Evolutionary conservation across 2,888 invertebrate species (phyloP).

Genomic region (Cheilosia vulpina): DNA sequence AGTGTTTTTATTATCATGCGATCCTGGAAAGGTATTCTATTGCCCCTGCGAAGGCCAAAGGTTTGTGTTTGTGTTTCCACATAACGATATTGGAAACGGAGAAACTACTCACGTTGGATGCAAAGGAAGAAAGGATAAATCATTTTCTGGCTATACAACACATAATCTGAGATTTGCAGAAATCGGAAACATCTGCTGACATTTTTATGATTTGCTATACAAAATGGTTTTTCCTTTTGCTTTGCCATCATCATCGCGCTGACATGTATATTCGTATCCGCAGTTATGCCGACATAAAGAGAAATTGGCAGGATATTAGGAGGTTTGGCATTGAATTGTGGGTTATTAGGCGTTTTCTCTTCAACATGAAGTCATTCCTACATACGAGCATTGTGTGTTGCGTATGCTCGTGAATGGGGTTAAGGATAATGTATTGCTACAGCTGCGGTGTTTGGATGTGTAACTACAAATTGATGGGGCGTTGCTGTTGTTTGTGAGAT

Average conservation of each 20-base stretch:
- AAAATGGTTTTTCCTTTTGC: conserved; percentile 22
- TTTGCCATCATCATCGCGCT: conserved; percentile 6
- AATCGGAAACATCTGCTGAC: conserved; percentile 62
- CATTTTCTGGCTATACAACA: conserved; percentile 21
- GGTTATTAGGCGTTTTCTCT: conserved; percentile 29
- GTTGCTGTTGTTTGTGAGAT: conserved; percentile 17
- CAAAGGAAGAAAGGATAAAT: conserved; percentile 47
- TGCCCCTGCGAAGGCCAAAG: neutral
- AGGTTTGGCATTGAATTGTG: conserved; percentile 33
- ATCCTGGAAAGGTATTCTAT: conserved; percentile 1
- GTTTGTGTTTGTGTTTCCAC: neutral
- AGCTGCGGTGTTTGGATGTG: conserved; percentile 15
- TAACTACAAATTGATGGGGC: conserved; percentile 15
- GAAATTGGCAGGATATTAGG: conserved; percentile 50
- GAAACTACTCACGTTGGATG: conserved; percentile 28
- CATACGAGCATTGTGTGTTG: neutral
- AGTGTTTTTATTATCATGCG: conserved; percentile 20
- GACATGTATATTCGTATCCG: neutral
- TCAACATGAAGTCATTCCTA: neutral
- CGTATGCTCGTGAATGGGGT: conserved; percentile 18
- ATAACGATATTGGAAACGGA: conserved; percentile 40
- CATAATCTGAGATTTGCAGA: conserved; percentile 43
- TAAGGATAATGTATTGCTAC: conserved; percentile 28
- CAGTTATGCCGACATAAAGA: conserved; percentile 3
- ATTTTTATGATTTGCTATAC: conserved; percentile 48